Evolutionary conservation across 2,797 vertebrate species (phyloP).

Genomic region (Syndactyla subalaris): DNA sequence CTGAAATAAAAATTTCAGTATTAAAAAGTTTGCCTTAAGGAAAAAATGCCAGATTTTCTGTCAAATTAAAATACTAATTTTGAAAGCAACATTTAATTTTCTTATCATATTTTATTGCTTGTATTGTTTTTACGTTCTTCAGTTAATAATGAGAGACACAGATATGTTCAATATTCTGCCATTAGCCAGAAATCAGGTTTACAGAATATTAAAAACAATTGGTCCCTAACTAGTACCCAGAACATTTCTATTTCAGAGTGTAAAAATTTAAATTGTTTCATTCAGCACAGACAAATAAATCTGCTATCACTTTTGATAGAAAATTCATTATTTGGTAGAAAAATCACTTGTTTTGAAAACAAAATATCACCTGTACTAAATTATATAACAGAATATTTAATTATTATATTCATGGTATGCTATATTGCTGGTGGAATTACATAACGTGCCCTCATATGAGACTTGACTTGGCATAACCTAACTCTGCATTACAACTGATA

Average conservation of each 20-base stretch:
- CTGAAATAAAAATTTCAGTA: background rate
- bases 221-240: background rate
- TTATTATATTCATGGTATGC: background rate
- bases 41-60: background rate
- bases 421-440: background rate
- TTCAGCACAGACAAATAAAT: conserved; percentile 7
- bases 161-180: background rate
- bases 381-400: conserved; percentile 20
- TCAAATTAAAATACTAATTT: background rate
- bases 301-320: background rate
- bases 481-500: background rate
- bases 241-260: conserved; percentile 4
- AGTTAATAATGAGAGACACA: background rate
- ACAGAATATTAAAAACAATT: conserved; percentile 9
- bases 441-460: background rate
- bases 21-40: background rate
- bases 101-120: background rate
- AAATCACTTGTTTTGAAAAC: background rate
- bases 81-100: conserved; percentile 10
- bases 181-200: background rate
- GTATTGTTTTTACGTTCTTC: background rate
- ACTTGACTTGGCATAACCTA: background rate
- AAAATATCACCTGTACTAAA: conserved; percentile 3
- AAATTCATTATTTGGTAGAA: background rate
- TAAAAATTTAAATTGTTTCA: conserved; percentile 8